Conservation (phyloP, 2,113 vertebrate species). For the Mesocricetus auratus region DNA sequence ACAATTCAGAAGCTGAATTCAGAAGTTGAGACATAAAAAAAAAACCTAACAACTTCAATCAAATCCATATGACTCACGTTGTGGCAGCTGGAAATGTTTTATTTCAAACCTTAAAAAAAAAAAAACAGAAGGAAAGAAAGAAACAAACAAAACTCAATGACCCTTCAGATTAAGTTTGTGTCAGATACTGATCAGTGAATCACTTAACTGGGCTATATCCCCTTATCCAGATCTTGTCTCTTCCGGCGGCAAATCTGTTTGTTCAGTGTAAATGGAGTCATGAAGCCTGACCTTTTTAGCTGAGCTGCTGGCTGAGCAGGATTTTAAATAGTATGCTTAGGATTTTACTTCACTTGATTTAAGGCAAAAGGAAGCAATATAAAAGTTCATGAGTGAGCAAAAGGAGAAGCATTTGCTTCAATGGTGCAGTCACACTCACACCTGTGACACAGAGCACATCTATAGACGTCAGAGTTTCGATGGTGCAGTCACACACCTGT, state of each 20-base stretch:
- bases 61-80: constrained; percentile 2
- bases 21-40: constrained; percentile 35
- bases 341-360: constrained; percentile 58
- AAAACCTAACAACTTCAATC: constrained; percentile 62
- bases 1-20: constrained; percentile 11
- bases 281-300: constrained; percentile 71
- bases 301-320: constrained; percentile 16
- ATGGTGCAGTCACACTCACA: not conserved
- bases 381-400: not conserved
- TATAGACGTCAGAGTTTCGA: not conserved
- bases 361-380: constrained; percentile 68
- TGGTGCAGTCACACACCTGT: not conserved
- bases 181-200: constrained; percentile 60
- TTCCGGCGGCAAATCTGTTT: constrained; percentile 61
- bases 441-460: not conserved
- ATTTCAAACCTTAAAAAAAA: constrained; percentile 48
- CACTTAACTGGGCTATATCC: not conserved
- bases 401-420: not conserved
- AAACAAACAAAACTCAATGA: constrained; percentile 46
- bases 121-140: not conserved
- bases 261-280: constrained; percentile 58
- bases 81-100: constrained; percentile 18
- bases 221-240: constrained; percentile 27
- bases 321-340: constrained; percentile 66
- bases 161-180: constrained; percentile 64